phyloP scores from a whole-genome alignment of 2,113 vertebrate species.

The Hypanus sabinus region DNA sequence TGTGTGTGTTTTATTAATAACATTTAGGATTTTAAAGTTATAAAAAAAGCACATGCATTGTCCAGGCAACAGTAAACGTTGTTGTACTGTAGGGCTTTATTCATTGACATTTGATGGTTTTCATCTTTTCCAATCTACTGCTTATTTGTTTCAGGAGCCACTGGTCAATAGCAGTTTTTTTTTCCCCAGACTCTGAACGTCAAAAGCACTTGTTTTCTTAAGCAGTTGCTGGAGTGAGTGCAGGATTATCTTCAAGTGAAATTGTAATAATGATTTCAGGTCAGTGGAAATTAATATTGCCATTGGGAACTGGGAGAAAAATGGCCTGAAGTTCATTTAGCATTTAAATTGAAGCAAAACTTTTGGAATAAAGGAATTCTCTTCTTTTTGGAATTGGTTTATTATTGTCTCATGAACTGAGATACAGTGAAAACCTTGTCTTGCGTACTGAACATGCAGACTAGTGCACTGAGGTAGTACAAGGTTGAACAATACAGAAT shows the following conservation, averaged over 20 bases:
- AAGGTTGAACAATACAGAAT: too few species aligned
- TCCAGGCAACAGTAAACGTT: neutral
- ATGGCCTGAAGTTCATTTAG: too few species aligned
- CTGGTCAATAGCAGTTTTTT: neutral
- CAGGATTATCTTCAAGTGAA: neutral
- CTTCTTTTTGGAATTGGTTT: neutral
- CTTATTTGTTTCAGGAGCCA: conserved; percentile 5
- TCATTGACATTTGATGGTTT: conserved; percentile 22
- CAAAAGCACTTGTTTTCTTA: neutral
- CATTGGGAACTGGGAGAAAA: neutral
- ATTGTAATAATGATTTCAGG: neutral
- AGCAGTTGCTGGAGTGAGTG: neutral
- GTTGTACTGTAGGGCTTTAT: neutral
- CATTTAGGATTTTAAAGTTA: neutral
- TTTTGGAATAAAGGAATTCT: neutral
- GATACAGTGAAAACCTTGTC: too few species aligned
- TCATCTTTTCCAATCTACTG: conserved; percentile 21
- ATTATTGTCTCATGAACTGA: too few species aligned
- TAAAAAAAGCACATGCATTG: neutral
- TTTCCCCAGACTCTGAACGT: neutral
- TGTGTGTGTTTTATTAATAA: neutral
- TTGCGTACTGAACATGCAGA: too few species aligned
- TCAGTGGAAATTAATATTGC: neutral
- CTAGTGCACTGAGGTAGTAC: too few species aligned
- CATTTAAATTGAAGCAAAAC: neutral